Base-by-base conservation (phyloP, 2,888 invertebrate species). In the Agriopis marginaria region DNA sequence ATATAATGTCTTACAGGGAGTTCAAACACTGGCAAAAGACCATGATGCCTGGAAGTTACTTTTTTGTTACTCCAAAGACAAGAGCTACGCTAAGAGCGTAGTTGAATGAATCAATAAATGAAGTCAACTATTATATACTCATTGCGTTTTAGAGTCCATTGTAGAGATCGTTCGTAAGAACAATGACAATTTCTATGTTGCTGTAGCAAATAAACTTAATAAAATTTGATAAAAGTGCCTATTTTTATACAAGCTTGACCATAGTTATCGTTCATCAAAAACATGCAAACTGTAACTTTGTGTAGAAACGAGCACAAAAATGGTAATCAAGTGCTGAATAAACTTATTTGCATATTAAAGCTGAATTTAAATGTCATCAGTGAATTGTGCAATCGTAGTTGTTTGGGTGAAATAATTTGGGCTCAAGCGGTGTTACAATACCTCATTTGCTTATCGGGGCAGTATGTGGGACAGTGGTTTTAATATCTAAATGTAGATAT, bases 321-420 rank as follows among this genome's bases (percentile, higher is more conserved):
- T 54, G 58, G 32, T 63, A 66, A 72, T 66, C 55, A 66, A 61
- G 63, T 50, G 63, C 58, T 51, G 49, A 69, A 73, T 66, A 68
- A 67, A 61, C 70, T 59, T 23, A 72, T 75, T 76, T 69, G 67
- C 76, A 76, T 76, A 53, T 64, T 66, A 74, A 70, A 71, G 65
- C 59, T 58, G 70, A 68, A 70, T 72, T 73, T 61, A 67, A 65
- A 63, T 63, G 63, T 42, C 69, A 66, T 69, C 67, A 63, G 50
- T 64, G 66, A 40, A 59, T 70, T 67, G 62, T 58, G 71, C 54
- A 71, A 71, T 58, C 55, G 70, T 66, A 23, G 51, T 23, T 45
- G 32, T 60, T 68, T 61, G 70, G 32, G 49, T 44, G 44, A 56
- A 69, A 66, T 63, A 66, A 66, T 63, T 58, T 63, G 66, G 32